Conservation (phyloP, 1,140 invertebrate species). For the Paraescarpia echinospica region DNA sequence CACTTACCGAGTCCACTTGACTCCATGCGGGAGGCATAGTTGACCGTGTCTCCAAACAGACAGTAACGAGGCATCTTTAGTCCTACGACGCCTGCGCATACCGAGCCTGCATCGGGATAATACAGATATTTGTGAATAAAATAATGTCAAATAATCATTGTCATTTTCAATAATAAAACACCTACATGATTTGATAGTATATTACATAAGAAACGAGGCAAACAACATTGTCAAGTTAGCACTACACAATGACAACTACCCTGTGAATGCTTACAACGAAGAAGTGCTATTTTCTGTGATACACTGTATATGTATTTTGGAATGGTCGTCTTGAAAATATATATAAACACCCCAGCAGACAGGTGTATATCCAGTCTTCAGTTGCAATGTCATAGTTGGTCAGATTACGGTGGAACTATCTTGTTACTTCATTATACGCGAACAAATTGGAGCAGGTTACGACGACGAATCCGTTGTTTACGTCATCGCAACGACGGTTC, state of each 20-base stretch:
- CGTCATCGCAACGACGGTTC: not conserved
- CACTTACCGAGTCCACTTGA: constrained; percentile 16
- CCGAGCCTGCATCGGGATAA: constrained; percentile 59
- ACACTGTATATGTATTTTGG: too few relatives aligned
- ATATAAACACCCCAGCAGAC: too few relatives aligned
- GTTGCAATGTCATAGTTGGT: too few relatives aligned
- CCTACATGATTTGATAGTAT: too few relatives aligned
- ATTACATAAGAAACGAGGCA: not conserved
- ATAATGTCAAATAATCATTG: not conserved
- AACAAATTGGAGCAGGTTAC: too few relatives aligned
- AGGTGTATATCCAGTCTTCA: too few relatives aligned
- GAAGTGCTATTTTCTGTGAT: not conserved
- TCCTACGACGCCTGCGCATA: constrained; percentile 87
- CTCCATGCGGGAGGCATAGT: constrained; percentile 88
- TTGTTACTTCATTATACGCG: too few relatives aligned
- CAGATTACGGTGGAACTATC: too few relatives aligned
- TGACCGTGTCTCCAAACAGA: constrained; percentile 65
- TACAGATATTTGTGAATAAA: not conserved
- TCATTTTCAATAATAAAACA: too few relatives aligned
- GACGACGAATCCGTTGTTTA: too few relatives aligned
- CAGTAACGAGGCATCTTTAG: constrained; percentile 92
- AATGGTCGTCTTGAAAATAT: too few relatives aligned
- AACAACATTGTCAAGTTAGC: not conserved
- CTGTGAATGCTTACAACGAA: not conserved
- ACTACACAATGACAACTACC: not conserved